Conservation (phyloP, 2,888 invertebrate genomes). For the Halictus ligatus region DNA sequence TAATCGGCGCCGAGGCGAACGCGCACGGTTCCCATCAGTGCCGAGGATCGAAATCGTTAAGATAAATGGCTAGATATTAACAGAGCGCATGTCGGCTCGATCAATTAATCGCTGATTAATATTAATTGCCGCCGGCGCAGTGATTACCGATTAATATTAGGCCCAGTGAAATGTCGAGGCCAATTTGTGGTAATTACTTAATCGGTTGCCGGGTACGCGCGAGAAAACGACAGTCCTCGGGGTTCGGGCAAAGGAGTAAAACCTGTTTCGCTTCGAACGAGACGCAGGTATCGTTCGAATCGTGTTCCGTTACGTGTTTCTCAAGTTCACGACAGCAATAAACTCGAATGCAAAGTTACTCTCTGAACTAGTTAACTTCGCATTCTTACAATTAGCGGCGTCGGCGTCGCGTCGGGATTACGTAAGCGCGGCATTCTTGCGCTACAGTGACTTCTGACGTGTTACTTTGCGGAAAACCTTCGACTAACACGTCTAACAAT, state of each 20-base stretch:
- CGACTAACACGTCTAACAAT: neutral
- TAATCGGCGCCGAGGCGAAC: conserved; percentile 32
- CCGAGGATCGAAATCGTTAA: conserved; percentile 64
- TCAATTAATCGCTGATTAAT: conserved; percentile 68
- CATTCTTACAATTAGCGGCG: conserved; percentile 46
- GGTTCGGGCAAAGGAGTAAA: conserved; percentile 54
- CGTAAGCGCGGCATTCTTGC: conserved; percentile 5
- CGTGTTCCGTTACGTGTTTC: conserved; percentile 55
- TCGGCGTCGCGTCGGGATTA: conserved; percentile 3
- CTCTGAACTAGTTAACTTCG: conserved; percentile 56
- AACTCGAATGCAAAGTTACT: conserved; percentile 49
- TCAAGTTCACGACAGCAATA: conserved; percentile 58
- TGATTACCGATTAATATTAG: conserved; percentile 63
- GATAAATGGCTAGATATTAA: conserved; percentile 61
- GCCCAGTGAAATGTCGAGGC: conserved; percentile 47
- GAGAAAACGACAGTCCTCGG: conserved; percentile 43
- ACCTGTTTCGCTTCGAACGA: conserved; percentile 63
- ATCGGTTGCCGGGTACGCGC: conserved; percentile 50
- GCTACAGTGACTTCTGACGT: neutral
- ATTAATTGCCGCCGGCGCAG: conserved; percentile 34
- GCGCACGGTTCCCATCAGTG: conserved; percentile 33
- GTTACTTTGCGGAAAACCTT: neutral
- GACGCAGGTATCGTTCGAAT: conserved; percentile 54
- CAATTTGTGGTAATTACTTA: conserved; percentile 72
- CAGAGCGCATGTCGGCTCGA: conserved; percentile 38